Evolutionary conservation across 2,888 invertebrate species (phyloP).

Genomic region (Stictocephala bisonia): DNA sequence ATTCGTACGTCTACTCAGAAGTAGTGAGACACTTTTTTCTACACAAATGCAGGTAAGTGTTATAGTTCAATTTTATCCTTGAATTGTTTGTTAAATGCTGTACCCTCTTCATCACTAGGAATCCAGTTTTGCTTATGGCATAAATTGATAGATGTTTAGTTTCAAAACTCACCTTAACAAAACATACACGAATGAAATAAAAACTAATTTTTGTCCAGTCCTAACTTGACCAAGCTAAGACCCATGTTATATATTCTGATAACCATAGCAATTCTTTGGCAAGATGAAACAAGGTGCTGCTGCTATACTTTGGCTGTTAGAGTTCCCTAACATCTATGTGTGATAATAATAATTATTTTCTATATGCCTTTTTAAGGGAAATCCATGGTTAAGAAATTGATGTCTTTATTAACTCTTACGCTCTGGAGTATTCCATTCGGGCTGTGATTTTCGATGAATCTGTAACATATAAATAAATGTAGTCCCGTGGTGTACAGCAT

Average conservation of each 20-base stretch:
- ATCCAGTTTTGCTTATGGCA: too few relatives aligned
- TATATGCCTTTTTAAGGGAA: slow-evolving; percentile 52
- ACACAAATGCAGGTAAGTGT: too few relatives aligned
- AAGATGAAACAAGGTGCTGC: slow-evolving; percentile 39
- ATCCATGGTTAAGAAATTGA: slow-evolving; percentile 51
- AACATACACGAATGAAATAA: too few relatives aligned
- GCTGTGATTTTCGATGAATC: slow-evolving; percentile 73
- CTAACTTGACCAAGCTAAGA: slow-evolving; percentile 19
- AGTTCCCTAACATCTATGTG: slow-evolving; percentile 50
- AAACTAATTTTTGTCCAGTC: too few relatives aligned
- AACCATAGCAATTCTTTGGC: slow-evolving; percentile 51
- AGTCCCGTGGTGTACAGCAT: slow-evolving; percentile 55
- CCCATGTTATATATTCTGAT: slow-evolving; percentile 41
- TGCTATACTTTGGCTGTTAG: slow-evolving; percentile 52
- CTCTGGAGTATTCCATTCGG: slow-evolving; percentile 74
- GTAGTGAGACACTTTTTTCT: too few relatives aligned
- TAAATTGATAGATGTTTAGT: too few relatives aligned
- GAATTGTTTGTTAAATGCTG: too few relatives aligned
- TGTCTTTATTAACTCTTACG: slow-evolving; percentile 53
- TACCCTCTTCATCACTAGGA: too few relatives aligned
- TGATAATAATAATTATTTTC: slow-evolving; percentile 55
- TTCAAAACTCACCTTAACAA: too few relatives aligned
- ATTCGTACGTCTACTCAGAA: too few relatives aligned
- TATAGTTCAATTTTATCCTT: too few relatives aligned
- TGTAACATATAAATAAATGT: slow-evolving; percentile 53